Base-by-base conservation (phyloP, 2,797 vertebrate species). In the Rallus crepitans region DNA sequence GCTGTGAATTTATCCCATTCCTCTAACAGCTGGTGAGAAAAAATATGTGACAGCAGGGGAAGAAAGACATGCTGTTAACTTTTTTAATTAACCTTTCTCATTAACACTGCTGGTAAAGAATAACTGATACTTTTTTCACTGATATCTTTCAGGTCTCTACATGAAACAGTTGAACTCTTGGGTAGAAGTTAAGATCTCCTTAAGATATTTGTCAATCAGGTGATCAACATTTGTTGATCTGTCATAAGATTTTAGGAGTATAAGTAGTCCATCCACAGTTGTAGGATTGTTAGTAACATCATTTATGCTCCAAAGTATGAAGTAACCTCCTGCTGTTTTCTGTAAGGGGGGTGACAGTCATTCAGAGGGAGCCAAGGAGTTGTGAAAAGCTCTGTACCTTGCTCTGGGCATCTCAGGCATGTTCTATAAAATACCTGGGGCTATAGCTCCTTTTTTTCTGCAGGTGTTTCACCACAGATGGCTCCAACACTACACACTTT, bases 31-130 rank as follows among this genome's bases (percentile, higher is more conserved):
- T 72, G 19, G 18, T 35, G 5, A 70, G 59, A 80, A 42, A 28
- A 56, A 80, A 30, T 75, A 42, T 9, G 48, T 25, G 35, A n/a
- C 16, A 65, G 40, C 33, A 55, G 42, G 30, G 30, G 47, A 66
- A 59, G 70, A 60, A 30, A 42, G 33, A 5, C 20, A 13, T 45
- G 21, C 23, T 39, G 28, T 45, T 69, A 52, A 35, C 57, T 73
- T 50, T 73, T 86, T 5, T 42, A 87, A 79, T 84, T 95, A 78
- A 88, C 66, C 50, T 90, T 35, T 76, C 48, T 96, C 64, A 64
- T 76, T 71, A 37, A 37, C 16, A 35, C n/a, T 96, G 56, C 66
- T 93, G 66, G 45, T 90, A 73, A 87, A 39, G 69, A 87, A 75
- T 82, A 92, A 94, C 77, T 87, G 15, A 20, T 30, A 28, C 18